Conservation (phyloP, 2,888 invertebrate genomes). For the Meteorus colon region DNA sequence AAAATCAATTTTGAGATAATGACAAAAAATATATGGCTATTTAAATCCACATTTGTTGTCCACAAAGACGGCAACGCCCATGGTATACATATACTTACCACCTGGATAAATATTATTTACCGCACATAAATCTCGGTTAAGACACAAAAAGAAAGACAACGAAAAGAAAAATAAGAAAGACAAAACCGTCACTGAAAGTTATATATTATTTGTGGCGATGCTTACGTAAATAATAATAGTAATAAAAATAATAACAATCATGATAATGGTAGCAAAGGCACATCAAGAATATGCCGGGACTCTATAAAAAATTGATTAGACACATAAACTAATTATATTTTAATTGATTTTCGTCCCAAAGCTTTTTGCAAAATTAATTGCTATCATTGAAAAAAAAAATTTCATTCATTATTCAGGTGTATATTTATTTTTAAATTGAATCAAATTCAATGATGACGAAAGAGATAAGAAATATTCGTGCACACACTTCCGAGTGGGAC, state of each 20-base stretch:
- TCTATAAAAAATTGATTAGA: neutral
- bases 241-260: neutral
- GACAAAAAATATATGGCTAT: neutral
- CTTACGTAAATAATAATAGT: constrained; percentile 16
- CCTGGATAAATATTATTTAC: neutral
- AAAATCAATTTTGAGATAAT: neutral
- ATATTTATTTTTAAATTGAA: neutral
- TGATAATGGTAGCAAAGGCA: neutral
- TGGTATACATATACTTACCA: neutral
- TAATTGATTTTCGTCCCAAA: too few species aligned
- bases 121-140: constrained; percentile 18
- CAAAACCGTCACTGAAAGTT: neutral
- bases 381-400: too few species aligned
- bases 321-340: too few species aligned
- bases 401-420: too few species aligned
- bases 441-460: neutral
- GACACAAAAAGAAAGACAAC: neutral
- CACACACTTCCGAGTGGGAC: neutral
- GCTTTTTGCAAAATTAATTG: too few species aligned
- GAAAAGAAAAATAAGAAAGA: neutral
- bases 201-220: constrained; percentile 19
- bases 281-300: neutral
- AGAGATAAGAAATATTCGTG: neutral
- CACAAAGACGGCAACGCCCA: neutral
- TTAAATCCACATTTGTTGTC: neutral